Base-by-base conservation (phyloP, 2,113 vertebrate genomes). In the Pleuronectes platessa region DNA sequence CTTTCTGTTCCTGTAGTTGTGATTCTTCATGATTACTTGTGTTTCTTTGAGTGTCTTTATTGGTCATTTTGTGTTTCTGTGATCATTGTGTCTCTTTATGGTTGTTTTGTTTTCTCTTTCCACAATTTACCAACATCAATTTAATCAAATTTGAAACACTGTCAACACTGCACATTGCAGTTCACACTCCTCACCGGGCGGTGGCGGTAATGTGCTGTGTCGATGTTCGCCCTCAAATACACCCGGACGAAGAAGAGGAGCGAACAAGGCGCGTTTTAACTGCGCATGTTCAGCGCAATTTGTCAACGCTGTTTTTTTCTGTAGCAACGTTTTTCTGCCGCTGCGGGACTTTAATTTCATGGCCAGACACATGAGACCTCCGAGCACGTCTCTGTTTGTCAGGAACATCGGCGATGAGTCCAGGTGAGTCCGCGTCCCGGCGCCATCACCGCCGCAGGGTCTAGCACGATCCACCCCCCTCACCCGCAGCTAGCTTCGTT, bases 391-490 rank as follows among this genome's bases (percentile, higher is more conserved):
- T 76, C 93, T 99, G 65, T 99, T 99, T 89, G 96, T 99, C 42
- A 93, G 97, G 85, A 99, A 99, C 86, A 96, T 98, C 89, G 96
- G 97, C 7, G 97, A 99, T 84, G 97, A 98, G 40, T 98, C 97
- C 92, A 95, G 97, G 98, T 99, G 89, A 87, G 95, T 91, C 15
- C 8, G n/a, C 56, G 15, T 26, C 17, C 61, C 5, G 10, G 8
- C 37, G 20, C 3, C 5, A 7, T n/a, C 3, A 23, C 2, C 17
- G 40, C 13, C 8, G 3, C 15, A 12, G 21, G 0, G 0, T 23
- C 14, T 2, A 15, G 1, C 18, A 55, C 17, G n/a, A 53, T 53
- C 4, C 17, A 53, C 31, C 6, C 31, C 27, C 0, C 27, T 27
- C 4, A 5, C 27, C 27, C 5, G 0, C 21, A 17, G 47, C 47